Evolutionary conservation across 1,140 invertebrate genomes (phyloP), one percentile per base, ranked within the genome.

Genomic region (Caenorhabditis remanei): DNA sequence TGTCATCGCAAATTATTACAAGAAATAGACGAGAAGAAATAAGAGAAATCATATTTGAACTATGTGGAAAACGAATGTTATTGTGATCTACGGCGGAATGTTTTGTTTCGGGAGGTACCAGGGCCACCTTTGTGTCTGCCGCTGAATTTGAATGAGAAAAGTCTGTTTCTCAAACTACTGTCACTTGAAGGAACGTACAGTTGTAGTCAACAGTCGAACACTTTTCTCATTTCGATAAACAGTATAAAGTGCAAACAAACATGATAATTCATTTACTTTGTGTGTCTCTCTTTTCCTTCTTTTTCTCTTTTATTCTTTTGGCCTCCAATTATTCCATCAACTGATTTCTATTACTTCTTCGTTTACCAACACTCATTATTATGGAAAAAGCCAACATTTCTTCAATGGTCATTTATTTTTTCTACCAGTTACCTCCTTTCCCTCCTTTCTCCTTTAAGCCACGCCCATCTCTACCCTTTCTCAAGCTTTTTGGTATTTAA

Each of bases 201-300:
- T 32, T 21, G 61, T 11, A 40, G 7, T 40, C 5, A 32, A 63
- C 21, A 63, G 24, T 7, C 21, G 21, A 63, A 63, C 61, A 63
- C 61, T 63, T 40, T 71, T 14, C 40, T 71, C 65, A 71, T 32
- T 63, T 8, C 61, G 61, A 71, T 71, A 16, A 71, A 71, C 40
- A 43, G 14, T 43, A 71, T 46, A 4, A 32, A 71, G 41, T 32
- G 65, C 65, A 71, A 71, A 71, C 41, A 71, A 71, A 71, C 65
- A 46, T 71, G 14, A 71, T 71, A 71, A 71, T 71, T 16, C 41
- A 9, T 61, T 71, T 63, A 63, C 65, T 43, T 14, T n/a, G 16
- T n/a, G 9, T 46, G 11, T 14, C 14, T 13, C 14, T 24, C n/a
- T 19, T 14, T n/a, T n/a, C n/a, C 21, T 21, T 4, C n/a, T 63